These are phyloP conservation scores for Bombus affinis DNA, from an alignment of 1,140 invertebrate species.

Conservation along the genomic window DNA sequence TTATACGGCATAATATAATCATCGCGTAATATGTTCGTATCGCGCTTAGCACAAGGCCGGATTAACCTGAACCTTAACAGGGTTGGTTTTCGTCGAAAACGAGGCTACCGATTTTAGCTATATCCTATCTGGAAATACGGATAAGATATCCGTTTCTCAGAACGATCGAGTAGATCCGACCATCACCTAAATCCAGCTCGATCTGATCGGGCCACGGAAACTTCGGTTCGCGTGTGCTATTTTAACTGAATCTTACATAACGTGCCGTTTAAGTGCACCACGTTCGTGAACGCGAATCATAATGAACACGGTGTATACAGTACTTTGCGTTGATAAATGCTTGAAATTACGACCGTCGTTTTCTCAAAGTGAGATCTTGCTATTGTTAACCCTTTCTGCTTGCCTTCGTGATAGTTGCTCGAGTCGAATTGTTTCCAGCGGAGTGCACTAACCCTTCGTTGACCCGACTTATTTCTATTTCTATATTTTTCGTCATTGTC, in stretches of 20 bases:
- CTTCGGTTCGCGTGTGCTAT: slow-evolving; percentile 5
- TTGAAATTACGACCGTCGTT: background rate
- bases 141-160: background rate
- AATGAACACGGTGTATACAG: background rate
- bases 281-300: background rate
- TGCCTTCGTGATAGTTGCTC: background rate
- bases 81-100: background rate
- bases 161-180: background rate
- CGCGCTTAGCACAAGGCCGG: too few relatives aligned
- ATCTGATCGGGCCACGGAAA: slow-evolving; percentile 10
- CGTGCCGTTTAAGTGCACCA: background rate
- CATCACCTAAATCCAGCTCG: background rate
- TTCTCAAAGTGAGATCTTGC: background rate
- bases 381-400: background rate
- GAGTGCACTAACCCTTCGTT: background rate
- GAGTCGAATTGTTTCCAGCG: background rate
- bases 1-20: background rate
- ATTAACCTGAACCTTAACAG: background rate
- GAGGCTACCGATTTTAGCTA: background rate
- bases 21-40: background rate
- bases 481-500: background rate
- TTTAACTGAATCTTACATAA: slow-evolving; percentile 26
- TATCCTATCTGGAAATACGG: background rate
- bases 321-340: background rate
- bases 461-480: background rate